Base-by-base conservation (phyloP, 2,888 invertebrate genomes). In the Coremacera marginata region DNA sequence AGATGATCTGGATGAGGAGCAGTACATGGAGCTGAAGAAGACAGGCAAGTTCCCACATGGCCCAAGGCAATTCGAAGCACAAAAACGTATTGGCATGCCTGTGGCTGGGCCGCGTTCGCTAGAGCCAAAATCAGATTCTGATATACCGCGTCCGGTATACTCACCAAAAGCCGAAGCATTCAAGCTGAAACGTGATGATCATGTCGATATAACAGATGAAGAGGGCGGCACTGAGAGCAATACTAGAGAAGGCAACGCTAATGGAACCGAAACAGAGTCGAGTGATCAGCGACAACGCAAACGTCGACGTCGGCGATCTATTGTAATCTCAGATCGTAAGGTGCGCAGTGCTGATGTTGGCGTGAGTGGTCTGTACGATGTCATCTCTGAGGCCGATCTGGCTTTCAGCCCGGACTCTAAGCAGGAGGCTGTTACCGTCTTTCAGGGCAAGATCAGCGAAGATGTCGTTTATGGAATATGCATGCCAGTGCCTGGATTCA, bases 381-480 rank as follows among this genome's bases (percentile, higher is more conserved):
- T 97, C 67, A 96, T 97, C 77, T 96, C 97, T 4, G 96, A 96
- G 89, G 96, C 96, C 1, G 97, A 97, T 88, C 90, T 97, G 57
- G 96, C 95, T 52, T 97, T 97, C 88, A 95, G 95, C 82, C 96
- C 96, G 0, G 95, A 96, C 83, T 91, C 92, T 71, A 92, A 93
- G 82, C 92, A 93, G 67, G 96, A 96, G 88, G 93, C 95, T 0
- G 95, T 96, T 1, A 95, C 96, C 3, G 95, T 96, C 0, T 96
- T 96, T 89, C 95, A 96, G 89, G 96, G 96, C 72, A 92, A 95
- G 86, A 96, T 96, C 85, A 92, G 94, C 68, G 96, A 96, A 88
- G 96, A 96, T 90, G 95, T 95, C 0, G 95, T 97, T 8, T 97
- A 97, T 88, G 96, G 96, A 44, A 95, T 97, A 72, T 97, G 96